Evolutionary conservation across 2,797 vertebrate species (phyloP), one percentile per base, ranked within the genome.

Genomic region (Peromyscus melanophrys): DNA sequence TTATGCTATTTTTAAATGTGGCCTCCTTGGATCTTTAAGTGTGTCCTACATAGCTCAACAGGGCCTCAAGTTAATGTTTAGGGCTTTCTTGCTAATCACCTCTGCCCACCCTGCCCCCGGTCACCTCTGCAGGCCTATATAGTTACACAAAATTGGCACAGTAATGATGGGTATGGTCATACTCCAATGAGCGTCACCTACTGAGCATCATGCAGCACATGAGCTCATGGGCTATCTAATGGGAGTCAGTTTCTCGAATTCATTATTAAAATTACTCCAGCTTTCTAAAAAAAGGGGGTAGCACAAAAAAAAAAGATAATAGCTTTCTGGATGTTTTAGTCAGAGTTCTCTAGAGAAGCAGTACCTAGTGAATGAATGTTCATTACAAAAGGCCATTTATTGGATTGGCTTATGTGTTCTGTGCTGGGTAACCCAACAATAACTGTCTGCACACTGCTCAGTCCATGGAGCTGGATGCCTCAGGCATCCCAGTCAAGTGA

Each of bases 1-100:
- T 98, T 98, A 97, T 96, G 98, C 98, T 99, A 98, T 99, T 99
- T 99, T 99, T 99, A 98, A 98, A 97, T 88, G 92, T 95, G 96
- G 97, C 94, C 98, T 98, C 97, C 96, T 98, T 98, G 98, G 97
- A 98, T 98, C 97, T 96, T 97, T 92, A 40, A 75, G 71, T 96
- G 90, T 98, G 98, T 97, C 98, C 98, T 98, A 98, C 87, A 98
- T 98, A 98, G 97, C 95, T 97, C 97, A 75, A 94, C 78, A 96
- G 95, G 98, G 96, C 81, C 93, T 97, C 46, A 46, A 96, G 5
- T 94, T 29, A 97, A 81, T 93, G 92, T 69, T 97, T 81, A 89
- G 96, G 89, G 95, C 83, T 97, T 95, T 81, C 91, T 94, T 78
- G 80, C 97, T 80, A 95, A 27, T 63, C 88, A 94, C 78, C 59